A percentile compares a stretch with the other conserved stretches of the same genome.
Conservation (phyloP, 2,797 vertebrate genomes). For the Leuciscus waleckii region DNA sequence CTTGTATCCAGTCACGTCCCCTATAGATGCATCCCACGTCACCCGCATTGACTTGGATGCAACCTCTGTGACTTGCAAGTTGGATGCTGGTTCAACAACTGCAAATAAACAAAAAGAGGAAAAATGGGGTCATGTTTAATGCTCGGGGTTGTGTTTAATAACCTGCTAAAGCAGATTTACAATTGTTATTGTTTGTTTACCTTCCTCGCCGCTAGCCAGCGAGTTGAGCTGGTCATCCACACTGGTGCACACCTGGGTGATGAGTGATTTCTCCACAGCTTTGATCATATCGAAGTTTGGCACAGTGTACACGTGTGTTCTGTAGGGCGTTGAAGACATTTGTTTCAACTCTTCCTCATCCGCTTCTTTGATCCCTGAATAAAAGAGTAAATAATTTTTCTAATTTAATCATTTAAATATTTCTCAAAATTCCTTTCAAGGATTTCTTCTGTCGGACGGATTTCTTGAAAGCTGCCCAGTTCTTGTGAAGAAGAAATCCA, state of each 20-base stretch:
- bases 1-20: slow-evolving; percentile 88
- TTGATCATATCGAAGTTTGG: slow-evolving; percentile 86
- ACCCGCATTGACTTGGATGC: slow-evolving; percentile 89
- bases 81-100: slow-evolving; percentile 90
- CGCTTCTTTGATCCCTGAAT: slow-evolving; percentile 88
- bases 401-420: no score
- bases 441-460: neutral
- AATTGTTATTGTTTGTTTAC: slow-evolving; percentile 72
- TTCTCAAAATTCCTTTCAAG: neutral
- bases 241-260: slow-evolving; percentile 85
- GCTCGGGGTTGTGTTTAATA: slow-evolving; percentile 5
- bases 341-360: slow-evolving; percentile 88
- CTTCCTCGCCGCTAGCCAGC: slow-evolving; percentile 92
- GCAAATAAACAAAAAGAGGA: slow-evolving; percentile 31
- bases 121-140: slow-evolving; percentile 7
- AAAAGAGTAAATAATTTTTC: slow-evolving; percentile 26
- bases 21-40: slow-evolving; percentile 85
- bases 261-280: slow-evolving; percentile 85
- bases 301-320: slow-evolving; percentile 84
- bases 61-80: slow-evolving; percentile 86
- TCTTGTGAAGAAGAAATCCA: slow-evolving; percentile 5
- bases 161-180: slow-evolving; percentile 6
- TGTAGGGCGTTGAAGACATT: slow-evolving; percentile 88
- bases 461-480: slow-evolving; percentile 8
- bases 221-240: slow-evolving; percentile 89